Conservation (phyloP, 2,797 vertebrate species). For the Tapirus indicus region DNA sequence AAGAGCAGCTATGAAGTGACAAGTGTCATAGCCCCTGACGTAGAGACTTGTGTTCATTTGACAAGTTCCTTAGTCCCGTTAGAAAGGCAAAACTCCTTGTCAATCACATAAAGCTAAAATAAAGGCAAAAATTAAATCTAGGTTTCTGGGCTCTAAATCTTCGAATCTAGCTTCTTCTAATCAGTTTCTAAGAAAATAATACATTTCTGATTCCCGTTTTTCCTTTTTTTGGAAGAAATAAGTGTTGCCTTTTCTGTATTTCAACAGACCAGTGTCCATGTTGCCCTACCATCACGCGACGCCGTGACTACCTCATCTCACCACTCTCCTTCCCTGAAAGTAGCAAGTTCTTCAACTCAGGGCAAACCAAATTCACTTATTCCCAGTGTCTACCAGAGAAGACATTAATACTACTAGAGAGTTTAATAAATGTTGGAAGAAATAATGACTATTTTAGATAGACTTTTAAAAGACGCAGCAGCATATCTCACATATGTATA, state of each 20-base stretch:
- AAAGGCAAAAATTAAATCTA: constrained; percentile 44
- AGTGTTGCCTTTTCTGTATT: background rate
- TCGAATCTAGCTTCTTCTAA: background rate
- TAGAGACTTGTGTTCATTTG: constrained; percentile 23
- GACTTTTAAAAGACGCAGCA: background rate
- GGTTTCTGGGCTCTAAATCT: background rate
- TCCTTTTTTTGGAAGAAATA: background rate
- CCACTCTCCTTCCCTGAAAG: background rate
- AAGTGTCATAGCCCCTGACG: background rate
- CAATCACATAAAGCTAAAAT: constrained; percentile 18
- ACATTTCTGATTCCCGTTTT: constrained; percentile 1
- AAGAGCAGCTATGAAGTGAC: constrained; percentile 30
- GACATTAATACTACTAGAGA: background rate
- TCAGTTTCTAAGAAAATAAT: background rate
- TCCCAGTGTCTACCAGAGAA: background rate
- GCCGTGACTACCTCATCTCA: background rate
- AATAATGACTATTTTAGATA: background rate
- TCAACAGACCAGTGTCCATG: background rate
- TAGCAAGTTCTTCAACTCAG: background rate
- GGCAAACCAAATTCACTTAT: background rate
- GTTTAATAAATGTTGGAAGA: background rate
- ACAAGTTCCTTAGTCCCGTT: constrained; percentile 25
- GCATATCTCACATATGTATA: background rate
- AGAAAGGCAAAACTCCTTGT: background rate
- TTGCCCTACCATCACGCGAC: fast-evolving